Conservation (phyloP, 2,888 invertebrate genomes). For the Axea sp. region DNA sequence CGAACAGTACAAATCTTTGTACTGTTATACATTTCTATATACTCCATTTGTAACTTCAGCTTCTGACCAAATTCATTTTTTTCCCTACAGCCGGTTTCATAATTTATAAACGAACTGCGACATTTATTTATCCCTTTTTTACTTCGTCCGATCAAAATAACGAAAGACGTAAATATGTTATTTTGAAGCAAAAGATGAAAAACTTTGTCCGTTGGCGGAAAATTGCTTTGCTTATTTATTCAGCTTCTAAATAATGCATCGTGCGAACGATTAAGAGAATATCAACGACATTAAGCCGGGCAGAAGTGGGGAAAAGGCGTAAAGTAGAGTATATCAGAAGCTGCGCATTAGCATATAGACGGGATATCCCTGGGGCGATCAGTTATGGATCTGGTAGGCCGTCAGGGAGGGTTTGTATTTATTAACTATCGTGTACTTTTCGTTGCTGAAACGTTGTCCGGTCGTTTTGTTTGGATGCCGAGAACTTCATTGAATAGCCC, state of each 20-base stretch:
- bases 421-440: slow-evolving; percentile 74
- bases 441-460: slow-evolving; percentile 66
- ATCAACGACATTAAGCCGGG: slow-evolving; percentile 60
- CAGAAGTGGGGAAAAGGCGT: slow-evolving; percentile 66
- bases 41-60: no score
- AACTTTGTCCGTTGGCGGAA: slow-evolving; percentile 29
- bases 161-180: no score
- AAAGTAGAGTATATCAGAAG: slow-evolving; percentile 74
- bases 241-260: slow-evolving; percentile 62
- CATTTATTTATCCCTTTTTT: no score
- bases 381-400: slow-evolving; percentile 69
- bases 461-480: slow-evolving; percentile 63
- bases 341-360: slow-evolving; percentile 78
- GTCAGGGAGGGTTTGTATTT: slow-evolving; percentile 70
- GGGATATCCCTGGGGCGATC: slow-evolving; percentile 72
- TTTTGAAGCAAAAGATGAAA: no score
- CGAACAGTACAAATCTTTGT: no score
- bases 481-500: slow-evolving; percentile 51
- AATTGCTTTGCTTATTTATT: slow-evolving; percentile 56
- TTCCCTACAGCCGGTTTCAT: no score
- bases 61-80: no score
- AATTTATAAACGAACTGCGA: no score
- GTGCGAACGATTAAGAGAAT: slow-evolving; percentile 61
- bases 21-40: no score
- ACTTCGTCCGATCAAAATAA: no score